Base-by-base conservation (phyloP, 2,797 vertebrate species). In the Anolis apletophallus region DNA sequence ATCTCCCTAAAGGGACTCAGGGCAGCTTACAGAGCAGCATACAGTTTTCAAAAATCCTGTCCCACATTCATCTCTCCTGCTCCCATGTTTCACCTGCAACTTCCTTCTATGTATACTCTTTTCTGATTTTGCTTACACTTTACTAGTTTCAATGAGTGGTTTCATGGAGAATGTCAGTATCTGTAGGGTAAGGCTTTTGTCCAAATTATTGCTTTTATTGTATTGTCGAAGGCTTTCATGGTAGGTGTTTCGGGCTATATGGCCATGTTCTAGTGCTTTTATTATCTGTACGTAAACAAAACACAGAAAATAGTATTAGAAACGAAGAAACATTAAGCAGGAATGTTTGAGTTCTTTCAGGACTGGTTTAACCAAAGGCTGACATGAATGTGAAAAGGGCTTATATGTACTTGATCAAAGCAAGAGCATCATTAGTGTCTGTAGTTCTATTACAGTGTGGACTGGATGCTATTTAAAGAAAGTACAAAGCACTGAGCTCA, bases 261-360 rank as follows among this genome's bases (percentile, higher is more conserved):
- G n/a, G n/a, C n/a, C n/a, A n/a, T n/a, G n/a, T n/a, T n/a, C n/a
- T n/a, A n/a, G 12, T 46, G 46, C 46, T 46, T 40, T 40, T 40
- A 40, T 40, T 40, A 40, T 40, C n/a, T 12, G 14, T 75, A 16
- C 16, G 46, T n/a, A 71, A 46, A 61, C 83, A 73, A 46, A 34
- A 76, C 55, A 57, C 52, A 76, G 21, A 54, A 84, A 84, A n/a
- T 75, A 81, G 36, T 40, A 82, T 64, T 23, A 54, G 69, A 88
- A 29, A 73, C 3, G 40, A 29, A 19, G 16, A 26, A 1, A 29
- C 5, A 32, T 9, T 72, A 16, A 75, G 57, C 19, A 29, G 67
- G 73, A 82, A 23, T 50, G 50, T 21, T 34, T 52, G 59, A 54
- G 32, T 73, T 55, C 26, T 34, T 71, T 9, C 67, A n/a, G 67